Percentiles rank a stretch among this genome's conserved stretches.
Evolutionary conservation across 2,888 invertebrate genomes (phyloP).

Genomic region (Muschampia plurimacula): DNA sequence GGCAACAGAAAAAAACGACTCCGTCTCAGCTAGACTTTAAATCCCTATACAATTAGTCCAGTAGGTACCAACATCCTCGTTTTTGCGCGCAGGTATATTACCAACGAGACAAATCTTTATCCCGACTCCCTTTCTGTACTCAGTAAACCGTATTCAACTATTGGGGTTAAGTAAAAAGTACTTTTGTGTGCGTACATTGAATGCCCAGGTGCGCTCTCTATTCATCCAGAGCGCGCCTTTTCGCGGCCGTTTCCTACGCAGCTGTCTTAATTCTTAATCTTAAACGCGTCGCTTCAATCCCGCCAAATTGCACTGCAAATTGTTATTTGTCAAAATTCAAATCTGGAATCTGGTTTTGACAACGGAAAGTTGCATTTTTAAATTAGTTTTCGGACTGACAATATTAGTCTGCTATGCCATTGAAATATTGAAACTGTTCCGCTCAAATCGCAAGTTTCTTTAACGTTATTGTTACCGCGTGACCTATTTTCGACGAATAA

Average conservation of each 20-base stretch:
- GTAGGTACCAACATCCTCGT: slow-evolving; percentile 40
- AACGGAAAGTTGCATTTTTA: background rate
- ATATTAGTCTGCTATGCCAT: background rate
- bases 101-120: slow-evolving; percentile 49
- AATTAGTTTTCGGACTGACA: slow-evolving; percentile 2
- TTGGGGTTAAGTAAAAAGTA: slow-evolving; percentile 57
- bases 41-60: slow-evolving; percentile 34
- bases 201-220: slow-evolving; percentile 58
- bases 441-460: slow-evolving; percentile 7
- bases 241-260: slow-evolving; percentile 54
- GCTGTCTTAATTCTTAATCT: slow-evolving; percentile 47
- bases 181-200: slow-evolving; percentile 49
- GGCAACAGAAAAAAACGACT: slow-evolving; percentile 15
- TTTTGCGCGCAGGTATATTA: slow-evolving; percentile 56
- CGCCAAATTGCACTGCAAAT: slow-evolving; percentile 24
- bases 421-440: background rate
- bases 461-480: slow-evolving; percentile 21
- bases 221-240: slow-evolving; percentile 50
- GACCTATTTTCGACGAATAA: slow-evolving; percentile 34
- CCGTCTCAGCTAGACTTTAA: slow-evolving; percentile 33
- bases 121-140: slow-evolving; percentile 51
- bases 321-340: slow-evolving; percentile 22
- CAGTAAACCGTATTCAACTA: slow-evolving; percentile 45
- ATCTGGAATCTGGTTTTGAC: slow-evolving; percentile 6
- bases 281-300: slow-evolving; percentile 21